Evolutionary conservation across 2,888 invertebrate species (phyloP), one percentile per base, ranked within the genome.

Genomic region (Eupithecia centaureata): DNA sequence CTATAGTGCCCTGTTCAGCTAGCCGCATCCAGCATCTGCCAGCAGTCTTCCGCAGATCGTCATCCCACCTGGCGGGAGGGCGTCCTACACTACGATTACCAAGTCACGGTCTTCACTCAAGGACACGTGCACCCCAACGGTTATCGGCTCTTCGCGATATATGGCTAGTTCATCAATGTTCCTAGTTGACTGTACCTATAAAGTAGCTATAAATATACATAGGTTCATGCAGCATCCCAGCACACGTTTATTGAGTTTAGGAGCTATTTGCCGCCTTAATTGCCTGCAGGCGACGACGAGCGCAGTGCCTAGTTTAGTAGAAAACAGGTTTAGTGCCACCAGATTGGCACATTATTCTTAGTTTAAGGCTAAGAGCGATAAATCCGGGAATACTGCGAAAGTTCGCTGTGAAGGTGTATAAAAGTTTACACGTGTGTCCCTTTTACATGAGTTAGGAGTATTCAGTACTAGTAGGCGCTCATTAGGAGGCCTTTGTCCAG

Each of bases 191-290:
- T 51, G 51, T 22, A 51, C 51, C 51, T 52, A 22, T 42, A 13
- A 52, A 52, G 10, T 25, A 52, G 52, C 52, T 52, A 5, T 52
- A 13, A 52, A 52, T 52, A 27, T 52, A 27, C 2, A 15, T 10
- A 27, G 52, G 15, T 52, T 25, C 52, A 52, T 1, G 56, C 22
- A 15, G 32, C 57, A 18, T 57, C 32, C 32, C 1, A 56, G 30
- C 13, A 22, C 57, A 22, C n/a, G 61, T 67, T 67, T 67, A 69
- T 71, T 68, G 47, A 42, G 65, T 63, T 65, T 65, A 65, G 58
- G 79, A 82, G 77, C 80, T 77, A 84, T 84, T 84, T 81, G 77
- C 79, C 71, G 70, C 73, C 77, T 75, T 81, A 81, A 84, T 81
- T 79, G 76, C 73, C 72, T 65, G 66, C 67, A 76, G 63, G 54